Evolutionary conservation across 2,113 vertebrate species (phyloP).

Genomic region (Irena cyanogastra): DNA sequence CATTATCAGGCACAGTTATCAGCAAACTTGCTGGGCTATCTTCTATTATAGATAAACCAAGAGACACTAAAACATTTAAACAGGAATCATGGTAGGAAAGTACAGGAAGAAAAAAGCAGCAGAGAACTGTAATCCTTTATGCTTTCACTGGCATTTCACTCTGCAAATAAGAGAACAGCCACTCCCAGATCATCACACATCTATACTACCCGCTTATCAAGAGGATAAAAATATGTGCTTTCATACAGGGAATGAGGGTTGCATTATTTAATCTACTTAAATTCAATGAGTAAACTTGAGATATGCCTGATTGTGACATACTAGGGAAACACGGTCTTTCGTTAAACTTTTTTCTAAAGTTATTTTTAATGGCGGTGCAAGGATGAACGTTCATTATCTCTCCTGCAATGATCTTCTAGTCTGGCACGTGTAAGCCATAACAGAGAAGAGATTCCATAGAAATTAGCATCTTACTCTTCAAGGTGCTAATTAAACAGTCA

Average conservation of each 20-base stretch:
- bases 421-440: background rate
- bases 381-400: background rate
- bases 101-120: background rate
- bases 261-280: background rate
- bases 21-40: background rate
- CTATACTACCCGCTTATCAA: background rate
- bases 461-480: background rate
- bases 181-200: background rate
- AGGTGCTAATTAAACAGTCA: background rate
- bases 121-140: background rate
- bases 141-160: background rate
- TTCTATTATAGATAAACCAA: background rate
- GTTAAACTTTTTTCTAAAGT: background rate
- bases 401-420: background rate
- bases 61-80: background rate
- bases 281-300: background rate
- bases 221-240: background rate
- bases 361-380: background rate
- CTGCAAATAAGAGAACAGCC: background rate
- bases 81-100: background rate
- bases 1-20: background rate
- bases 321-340: background rate
- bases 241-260: background rate
- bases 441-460: background rate
- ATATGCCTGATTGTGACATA: background rate